Conservation (phyloP, 2,888 invertebrate genomes). For the Stomorhina lunata region DNA sequence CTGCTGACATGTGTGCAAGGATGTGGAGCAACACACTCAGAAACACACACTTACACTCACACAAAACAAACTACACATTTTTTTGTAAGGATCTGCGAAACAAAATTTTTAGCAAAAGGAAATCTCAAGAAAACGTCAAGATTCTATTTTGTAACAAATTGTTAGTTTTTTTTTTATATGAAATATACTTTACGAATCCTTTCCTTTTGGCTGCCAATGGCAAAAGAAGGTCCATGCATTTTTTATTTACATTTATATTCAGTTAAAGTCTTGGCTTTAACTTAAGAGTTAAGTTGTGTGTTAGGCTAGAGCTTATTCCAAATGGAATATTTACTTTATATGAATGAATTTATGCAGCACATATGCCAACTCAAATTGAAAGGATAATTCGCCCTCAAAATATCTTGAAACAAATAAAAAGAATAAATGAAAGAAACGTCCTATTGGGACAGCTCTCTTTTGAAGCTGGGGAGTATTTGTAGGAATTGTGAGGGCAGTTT, state of each 20-base stretch:
- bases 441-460: conserved; percentile 72
- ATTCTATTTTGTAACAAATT: conserved; percentile 54
- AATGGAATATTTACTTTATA: conserved; percentile 52
- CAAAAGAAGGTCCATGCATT: conserved; percentile 43
- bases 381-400: conserved; percentile 79
- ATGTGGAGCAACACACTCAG: conserved; percentile 7
- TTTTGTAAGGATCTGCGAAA: conserved; percentile 31
- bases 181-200: conserved; percentile 38
- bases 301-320: conserved; percentile 43
- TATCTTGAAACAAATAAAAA: too few relatives aligned
- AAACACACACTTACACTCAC: background rate
- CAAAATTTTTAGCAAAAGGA: conserved; percentile 25
- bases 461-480: conserved; percentile 30
- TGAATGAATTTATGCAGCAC: conserved; percentile 69
- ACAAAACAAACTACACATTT: too few relatives aligned
- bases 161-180: background rate
- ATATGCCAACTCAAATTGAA: conserved; percentile 79
- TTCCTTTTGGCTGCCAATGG: conserved; percentile 51
- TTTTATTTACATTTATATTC: conserved; percentile 48
- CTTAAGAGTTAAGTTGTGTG: conserved; percentile 3
- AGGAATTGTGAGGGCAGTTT: conserved; percentile 45
- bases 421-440: conserved; percentile 73
- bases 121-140: conserved; percentile 64
- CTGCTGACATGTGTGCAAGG: conserved; percentile 57
- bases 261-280: conserved; percentile 40